phyloP scores from a whole-genome alignment of 2,888 invertebrate species.

The Koerneria pararmatus region DNA sequence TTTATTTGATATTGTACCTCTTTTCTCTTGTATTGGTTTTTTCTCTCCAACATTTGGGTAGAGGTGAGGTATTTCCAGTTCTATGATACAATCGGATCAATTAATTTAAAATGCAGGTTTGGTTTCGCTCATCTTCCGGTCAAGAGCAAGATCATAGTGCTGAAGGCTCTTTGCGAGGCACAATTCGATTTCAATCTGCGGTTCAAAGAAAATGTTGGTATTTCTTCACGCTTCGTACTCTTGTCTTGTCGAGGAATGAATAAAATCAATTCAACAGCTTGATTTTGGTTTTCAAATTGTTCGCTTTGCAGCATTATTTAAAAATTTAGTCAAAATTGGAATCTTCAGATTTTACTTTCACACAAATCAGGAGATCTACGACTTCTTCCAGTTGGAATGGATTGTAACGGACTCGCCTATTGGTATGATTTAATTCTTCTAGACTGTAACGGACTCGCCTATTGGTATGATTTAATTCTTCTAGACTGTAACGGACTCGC shows the following conservation, averaged over 20 bases:
- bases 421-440: too few relatives aligned
- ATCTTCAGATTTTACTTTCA: constrained; percentile 69
- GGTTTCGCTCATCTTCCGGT: constrained; percentile 88
- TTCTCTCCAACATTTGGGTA: constrained; percentile 4
- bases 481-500: too few relatives aligned
- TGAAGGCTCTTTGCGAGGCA: constrained; percentile 52
- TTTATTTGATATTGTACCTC: not conserved
- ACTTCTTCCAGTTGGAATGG: constrained; percentile 82
- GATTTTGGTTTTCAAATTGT: constrained; percentile 26
- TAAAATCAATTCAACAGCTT: constrained; percentile 23
- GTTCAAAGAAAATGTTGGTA: constrained; percentile 71
- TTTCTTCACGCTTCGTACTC: not conserved
- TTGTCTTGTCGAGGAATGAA: constrained; percentile 12
- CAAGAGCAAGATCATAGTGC: constrained; percentile 76
- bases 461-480: too few relatives aligned
- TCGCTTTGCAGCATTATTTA: too few relatives aligned
- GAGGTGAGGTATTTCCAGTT: constrained; percentile 70
- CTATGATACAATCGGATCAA: not conserved
- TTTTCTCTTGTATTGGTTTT: not conserved
- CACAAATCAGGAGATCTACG: constrained; percentile 77
- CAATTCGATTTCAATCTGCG: constrained; percentile 91
- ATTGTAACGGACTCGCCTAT: constrained; percentile 83
- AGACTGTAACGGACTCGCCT: too few relatives aligned
- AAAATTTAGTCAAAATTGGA: not conserved
- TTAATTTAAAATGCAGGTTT: constrained; percentile 66